Evolutionary conservation across 2,797 vertebrate species (phyloP).

Genomic region (Sibirionetta formosa): DNA sequence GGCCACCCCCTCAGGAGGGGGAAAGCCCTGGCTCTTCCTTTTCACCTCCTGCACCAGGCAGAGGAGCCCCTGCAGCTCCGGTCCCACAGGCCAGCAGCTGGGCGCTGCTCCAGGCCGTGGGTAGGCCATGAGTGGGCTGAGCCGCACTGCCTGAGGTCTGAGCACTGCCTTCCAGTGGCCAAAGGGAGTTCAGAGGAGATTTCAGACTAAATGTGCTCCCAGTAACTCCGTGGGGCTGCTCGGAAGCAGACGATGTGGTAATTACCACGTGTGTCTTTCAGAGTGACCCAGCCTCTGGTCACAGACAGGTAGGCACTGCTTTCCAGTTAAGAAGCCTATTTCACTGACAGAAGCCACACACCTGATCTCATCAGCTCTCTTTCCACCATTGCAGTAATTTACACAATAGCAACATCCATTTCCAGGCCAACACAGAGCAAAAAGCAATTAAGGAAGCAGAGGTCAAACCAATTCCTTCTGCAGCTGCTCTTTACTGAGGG

Average conservation of each 20-base stretch:
- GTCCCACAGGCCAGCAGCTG: rapidly evolving
- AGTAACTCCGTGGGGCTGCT: not conserved
- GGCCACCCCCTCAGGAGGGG: rapidly evolving
- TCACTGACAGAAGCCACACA: constrained; percentile 28
- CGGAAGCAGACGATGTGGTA: constrained; percentile 3
- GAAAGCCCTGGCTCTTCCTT: not conserved
- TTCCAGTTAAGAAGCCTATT: constrained; percentile 43
- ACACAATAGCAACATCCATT: constrained; percentile 49
- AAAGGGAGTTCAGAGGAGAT: not conserved
- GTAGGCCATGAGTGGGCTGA: not conserved
- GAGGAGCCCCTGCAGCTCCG: not conserved
- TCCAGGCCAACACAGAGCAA: constrained; percentile 36
- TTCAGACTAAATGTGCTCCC: not conserved
- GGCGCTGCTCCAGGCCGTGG: rapidly evolving
- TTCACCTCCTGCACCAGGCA: not conserved
- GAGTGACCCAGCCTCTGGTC: not conserved
- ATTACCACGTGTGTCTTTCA: not conserved
- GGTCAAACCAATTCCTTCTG: constrained; percentile 56
- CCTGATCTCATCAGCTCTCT: constrained; percentile 36
- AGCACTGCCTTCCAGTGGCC: not conserved
- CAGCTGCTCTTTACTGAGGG: not conserved
- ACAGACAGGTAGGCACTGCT: not conserved
- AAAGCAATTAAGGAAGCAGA: constrained; percentile 69
- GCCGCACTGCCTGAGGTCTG: not conserved
- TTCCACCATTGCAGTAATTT: not conserved